Percentiles rank a stretch among this genome's conserved stretches.
These are phyloP conservation scores for Diacarnus erythraeanus DNA, from an alignment of 37 sponge, comb jelly and placozoan genomes.

Conservation along the genomic window DNA sequence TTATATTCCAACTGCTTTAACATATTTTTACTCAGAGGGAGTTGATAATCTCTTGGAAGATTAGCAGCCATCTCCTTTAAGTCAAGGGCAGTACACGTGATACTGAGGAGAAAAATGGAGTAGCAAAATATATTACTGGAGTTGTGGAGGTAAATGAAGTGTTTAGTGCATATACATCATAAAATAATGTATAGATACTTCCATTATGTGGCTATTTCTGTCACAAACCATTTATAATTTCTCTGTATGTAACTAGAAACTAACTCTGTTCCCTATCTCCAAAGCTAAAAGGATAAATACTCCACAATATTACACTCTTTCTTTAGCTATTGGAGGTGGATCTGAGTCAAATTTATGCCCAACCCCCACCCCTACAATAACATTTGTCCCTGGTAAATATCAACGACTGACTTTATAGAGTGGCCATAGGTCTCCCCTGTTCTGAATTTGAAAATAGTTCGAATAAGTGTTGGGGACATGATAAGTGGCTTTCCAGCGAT, in stretches of 20 bases:
- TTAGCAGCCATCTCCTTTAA: conserved; percentile 20
- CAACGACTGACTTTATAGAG: background rate
- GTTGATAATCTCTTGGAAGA: conserved; percentile 14
- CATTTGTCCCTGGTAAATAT: too few species aligned
- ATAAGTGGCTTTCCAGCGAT: conserved; percentile 79
- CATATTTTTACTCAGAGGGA: conserved; percentile 5
- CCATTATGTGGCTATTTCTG: too few species aligned
- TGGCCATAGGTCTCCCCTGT: background rate
- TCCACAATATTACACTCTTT: too few species aligned
- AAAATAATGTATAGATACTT: too few species aligned
- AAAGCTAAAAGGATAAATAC: too few species aligned
- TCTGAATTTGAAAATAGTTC: conserved; percentile 65
- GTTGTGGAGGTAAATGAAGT: background rate
- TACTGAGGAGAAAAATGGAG: conserved; percentile 7
- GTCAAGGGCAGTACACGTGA: conserved; percentile 14
- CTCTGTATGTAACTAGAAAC: too few species aligned
- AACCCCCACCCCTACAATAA: too few species aligned
- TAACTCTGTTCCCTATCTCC: too few species aligned
- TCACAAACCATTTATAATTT: too few species aligned
- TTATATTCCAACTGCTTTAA: conserved; percentile 66
- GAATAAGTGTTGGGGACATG: background rate
- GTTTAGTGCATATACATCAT: background rate
- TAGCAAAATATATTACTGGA: too few species aligned
- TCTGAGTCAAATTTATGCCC: too few species aligned
- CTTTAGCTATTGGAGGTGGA: too few species aligned